These are phyloP conservation scores for Galbula dea DNA, from an alignment of 2,113 vertebrate species.

Conservation along the genomic window DNA sequence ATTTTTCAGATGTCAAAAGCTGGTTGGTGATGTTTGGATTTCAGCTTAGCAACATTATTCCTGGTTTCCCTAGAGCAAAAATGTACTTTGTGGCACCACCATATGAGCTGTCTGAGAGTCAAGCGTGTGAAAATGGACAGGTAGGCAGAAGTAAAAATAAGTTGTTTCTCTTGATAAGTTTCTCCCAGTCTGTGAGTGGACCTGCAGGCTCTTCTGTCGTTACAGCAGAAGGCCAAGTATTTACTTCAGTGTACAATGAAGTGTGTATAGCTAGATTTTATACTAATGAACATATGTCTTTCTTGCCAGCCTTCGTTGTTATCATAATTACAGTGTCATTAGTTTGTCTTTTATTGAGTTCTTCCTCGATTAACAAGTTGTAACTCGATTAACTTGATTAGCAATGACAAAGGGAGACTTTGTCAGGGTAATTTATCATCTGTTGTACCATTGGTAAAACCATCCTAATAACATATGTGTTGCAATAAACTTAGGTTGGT, in stretches of 20 bases:
- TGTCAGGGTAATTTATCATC: constrained; percentile 64
- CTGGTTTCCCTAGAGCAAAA: constrained; percentile 94
- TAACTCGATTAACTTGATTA: constrained; percentile 66
- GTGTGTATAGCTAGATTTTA: neutral
- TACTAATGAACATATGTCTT: constrained; percentile 21
- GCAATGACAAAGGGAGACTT: constrained; percentile 60
- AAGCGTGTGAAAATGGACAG: constrained; percentile 94
- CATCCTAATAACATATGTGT: constrained; percentile 35
- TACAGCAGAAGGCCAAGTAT: neutral
- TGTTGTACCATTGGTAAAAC: constrained; percentile 60
- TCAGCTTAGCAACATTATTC: constrained; percentile 98
- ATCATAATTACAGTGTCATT: constrained; percentile 66
- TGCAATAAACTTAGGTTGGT: constrained; percentile 46
- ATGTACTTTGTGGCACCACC: constrained; percentile 96
- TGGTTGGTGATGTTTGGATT: constrained; percentile 99
- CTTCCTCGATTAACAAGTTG: constrained; percentile 68
- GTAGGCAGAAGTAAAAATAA: constrained; percentile 68
- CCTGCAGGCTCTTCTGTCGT: neutral
- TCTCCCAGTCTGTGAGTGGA: neutral
- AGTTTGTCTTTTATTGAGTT: constrained; percentile 65
- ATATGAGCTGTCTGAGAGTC: constrained; percentile 90
- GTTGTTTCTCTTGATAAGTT: neutral
- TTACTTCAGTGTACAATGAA: constrained; percentile 4
- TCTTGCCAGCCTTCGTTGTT: constrained; percentile 60
- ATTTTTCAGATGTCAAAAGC: constrained; percentile 92